Base-by-base conservation (phyloP, 1,140 invertebrate genomes). In the Zaprionus vittiger region DNA sequence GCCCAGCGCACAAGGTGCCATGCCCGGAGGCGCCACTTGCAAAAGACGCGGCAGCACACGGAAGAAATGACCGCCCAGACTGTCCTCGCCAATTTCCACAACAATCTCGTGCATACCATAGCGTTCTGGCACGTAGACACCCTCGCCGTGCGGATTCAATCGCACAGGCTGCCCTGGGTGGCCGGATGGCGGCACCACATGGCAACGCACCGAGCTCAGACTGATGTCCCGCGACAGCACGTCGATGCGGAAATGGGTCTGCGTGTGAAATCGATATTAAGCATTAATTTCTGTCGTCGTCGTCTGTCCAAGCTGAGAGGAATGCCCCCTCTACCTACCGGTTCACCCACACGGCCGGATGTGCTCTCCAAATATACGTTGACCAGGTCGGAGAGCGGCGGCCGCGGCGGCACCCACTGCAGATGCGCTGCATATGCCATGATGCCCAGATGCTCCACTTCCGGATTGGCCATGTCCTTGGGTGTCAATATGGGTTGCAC, bases 361-460 rank as follows among this genome's bases (percentile, higher is more conserved):
- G 96, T 97, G 44, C 95, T 96, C 73, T 97, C 96, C 71, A 96
- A 94, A 67, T 95, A 94, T 2, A 97, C 95, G 69, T 95, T 94
- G 63, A 97, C 94, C 92, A 97, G 94, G 81, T 98, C 96, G 57
- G 96, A 96, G 1, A 97, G 94, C 47, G 96, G 96, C 14, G 96
- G 95, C 56, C 97, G 94, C 73, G 97, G 96, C 54, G 96, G 96
- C 17, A 98, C 95, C 95, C 97, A 97, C 80, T 97, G 96, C 93
- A 97, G 98, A 92, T 97, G 95, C 0, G 97, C 97, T 4, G 96
- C 97, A 93, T 99, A 99, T 4, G 98, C 97, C 98, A 99, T 99
- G 72, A 99, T 97, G 6, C 97, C 98, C 77, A 99, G 94, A 94
- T 99, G 98, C 92, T 99, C 98, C 2, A 98, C 97, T 91, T 99